These are phyloP conservation scores for Lagria hirta DNA, from an alignment of 2,888 invertebrate species.

Conservation along the genomic window DNA sequence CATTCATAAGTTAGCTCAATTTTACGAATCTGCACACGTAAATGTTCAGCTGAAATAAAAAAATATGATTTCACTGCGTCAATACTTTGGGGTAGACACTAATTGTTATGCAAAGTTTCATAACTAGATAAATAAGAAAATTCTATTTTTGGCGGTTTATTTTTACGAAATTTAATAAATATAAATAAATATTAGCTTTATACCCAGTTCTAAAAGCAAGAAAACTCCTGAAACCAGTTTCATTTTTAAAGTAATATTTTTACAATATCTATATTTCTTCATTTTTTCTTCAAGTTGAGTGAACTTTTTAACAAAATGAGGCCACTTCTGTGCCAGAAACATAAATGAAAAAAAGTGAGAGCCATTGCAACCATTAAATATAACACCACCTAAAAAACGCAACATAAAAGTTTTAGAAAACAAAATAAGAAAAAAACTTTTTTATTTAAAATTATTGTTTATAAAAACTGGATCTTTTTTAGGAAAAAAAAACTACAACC, in stretches of 20 bases:
- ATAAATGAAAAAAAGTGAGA: slow-evolving; percentile 6
- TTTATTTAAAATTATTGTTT: no score
- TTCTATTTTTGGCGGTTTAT: no score
- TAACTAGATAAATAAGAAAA: no score
- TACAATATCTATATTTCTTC: slow-evolving; percentile 3
- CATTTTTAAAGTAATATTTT: slow-evolving; percentile 1
- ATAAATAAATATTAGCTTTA: background rate
- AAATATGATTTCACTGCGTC: no score
- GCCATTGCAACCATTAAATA: slow-evolving; percentile 6
- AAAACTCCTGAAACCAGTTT: slow-evolving; percentile 6
- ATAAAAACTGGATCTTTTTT: background rate
- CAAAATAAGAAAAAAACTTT: no score
- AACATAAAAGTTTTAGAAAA: no score
- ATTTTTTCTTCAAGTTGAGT: background rate
- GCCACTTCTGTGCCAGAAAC: slow-evolving; percentile 6
- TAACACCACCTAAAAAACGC: slow-evolving; percentile 7
- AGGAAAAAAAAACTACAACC: background rate
- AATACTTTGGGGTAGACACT: no score
- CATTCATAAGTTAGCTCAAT: background rate
- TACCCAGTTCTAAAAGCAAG: slow-evolving; percentile 1
- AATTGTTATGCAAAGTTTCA: no score
- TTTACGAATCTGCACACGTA: slow-evolving; percentile 5
- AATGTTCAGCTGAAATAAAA: no score
- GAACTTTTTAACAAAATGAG: slow-evolving; percentile 2
- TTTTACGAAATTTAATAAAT: no score